Percentiles rank a stretch among this genome's conserved stretches.
Evolutionary conservation across 2,888 invertebrate species (phyloP).

Genomic region (Neelides folsomi): DNA sequence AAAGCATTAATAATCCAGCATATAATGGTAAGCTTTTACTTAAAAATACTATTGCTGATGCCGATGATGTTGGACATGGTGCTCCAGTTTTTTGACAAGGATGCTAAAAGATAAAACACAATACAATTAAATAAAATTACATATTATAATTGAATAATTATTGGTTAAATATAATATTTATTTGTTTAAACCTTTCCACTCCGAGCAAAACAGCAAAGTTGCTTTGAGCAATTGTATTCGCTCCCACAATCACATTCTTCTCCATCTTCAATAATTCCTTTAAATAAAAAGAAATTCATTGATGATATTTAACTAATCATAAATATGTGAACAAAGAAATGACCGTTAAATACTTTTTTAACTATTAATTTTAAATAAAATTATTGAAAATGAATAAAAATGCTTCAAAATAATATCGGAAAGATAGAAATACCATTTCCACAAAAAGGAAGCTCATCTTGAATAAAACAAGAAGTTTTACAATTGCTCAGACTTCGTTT

Average conservation of each 20-base stretch:
- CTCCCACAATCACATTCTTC: constrained; percentile 32
- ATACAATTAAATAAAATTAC: no score
- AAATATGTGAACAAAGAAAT: no score
- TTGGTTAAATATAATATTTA: no score
- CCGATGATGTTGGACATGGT: constrained; percentile 3
- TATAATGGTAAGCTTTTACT: no score
- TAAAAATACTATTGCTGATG: no score
- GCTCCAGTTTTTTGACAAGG: constrained; percentile 28
- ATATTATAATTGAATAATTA: no score
- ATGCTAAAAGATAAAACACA: not conserved
- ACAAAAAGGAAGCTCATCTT: constrained; percentile 28
- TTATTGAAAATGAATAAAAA: no score
- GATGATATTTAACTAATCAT: no score
- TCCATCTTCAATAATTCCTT: constrained; percentile 26
- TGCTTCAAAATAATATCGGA: not conserved
- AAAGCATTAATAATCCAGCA: no score
- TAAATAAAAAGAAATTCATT: not conserved
- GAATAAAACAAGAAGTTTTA: constrained; percentile 28
- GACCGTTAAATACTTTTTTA: no score
- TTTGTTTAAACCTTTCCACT: constrained; percentile 5
- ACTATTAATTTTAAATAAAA: no score
- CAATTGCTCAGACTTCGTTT: constrained; percentile 17
- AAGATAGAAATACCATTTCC: constrained; percentile 33
- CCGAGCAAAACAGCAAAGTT: constrained; percentile 25
- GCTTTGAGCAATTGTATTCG: constrained; percentile 18